Percentiles rank a stretch among this genome's conserved stretches.
These are phyloP conservation scores for Sparidentex hasta DNA, from an alignment of 2,797 vertebrate genomes.

Conservation along the genomic window DNA sequence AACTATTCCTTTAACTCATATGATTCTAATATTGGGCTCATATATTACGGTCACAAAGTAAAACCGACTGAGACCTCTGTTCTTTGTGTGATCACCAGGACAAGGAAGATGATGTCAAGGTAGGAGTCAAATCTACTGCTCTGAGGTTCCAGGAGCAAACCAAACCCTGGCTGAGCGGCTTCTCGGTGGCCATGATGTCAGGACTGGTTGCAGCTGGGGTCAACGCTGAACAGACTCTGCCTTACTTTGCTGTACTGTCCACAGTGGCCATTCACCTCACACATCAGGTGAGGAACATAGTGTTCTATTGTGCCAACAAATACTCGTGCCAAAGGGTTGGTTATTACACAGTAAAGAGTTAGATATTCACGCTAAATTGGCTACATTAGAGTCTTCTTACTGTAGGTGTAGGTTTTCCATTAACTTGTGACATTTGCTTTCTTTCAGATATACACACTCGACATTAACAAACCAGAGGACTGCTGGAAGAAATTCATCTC, in stretches of 20 bases:
- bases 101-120: conserved; percentile 91
- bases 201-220: conserved; percentile 87
- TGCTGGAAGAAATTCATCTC: conserved; percentile 97
- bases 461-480: conserved; percentile 92
- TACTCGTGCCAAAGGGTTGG: not conserved
- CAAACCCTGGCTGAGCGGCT: conserved; percentile 93
- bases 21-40: too few relatives aligned
- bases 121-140: conserved; percentile 95
- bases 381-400: not conserved
- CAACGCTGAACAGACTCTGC: conserved; percentile 89
- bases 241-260: conserved; percentile 89
- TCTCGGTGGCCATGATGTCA: conserved; percentile 89
- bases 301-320: not conserved
- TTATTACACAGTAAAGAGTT: not conserved
- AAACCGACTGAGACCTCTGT: conserved; percentile 7
- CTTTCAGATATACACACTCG: conserved; percentile 91
- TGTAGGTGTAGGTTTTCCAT: not conserved
- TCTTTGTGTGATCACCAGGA: conserved; percentile 83
- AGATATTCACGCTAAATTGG: not conserved
- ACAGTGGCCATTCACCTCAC: conserved; percentile 86
- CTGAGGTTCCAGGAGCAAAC: conserved; percentile 91
- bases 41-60: not conserved
- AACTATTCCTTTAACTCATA: too few relatives aligned
- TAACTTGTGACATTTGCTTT: conserved; percentile 8
- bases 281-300: conserved; percentile 87